Conservation (phyloP, 2,113 vertebrate species). For the Mormyrus iriodes region DNA sequence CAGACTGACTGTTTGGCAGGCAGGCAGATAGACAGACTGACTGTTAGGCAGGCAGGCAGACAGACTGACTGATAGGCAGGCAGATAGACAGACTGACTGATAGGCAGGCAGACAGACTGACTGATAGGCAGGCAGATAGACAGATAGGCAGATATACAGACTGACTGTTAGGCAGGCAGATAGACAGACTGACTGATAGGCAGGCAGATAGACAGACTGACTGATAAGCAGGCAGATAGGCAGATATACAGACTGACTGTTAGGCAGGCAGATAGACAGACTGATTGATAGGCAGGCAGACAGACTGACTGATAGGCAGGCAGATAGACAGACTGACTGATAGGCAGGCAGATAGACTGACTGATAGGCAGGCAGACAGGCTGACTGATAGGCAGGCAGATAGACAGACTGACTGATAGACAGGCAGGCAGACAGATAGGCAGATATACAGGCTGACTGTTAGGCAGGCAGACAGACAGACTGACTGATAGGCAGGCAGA, state of each 20-base stretch:
- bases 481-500: neutral
- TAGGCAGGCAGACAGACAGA: neutral
- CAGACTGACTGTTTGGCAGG: neutral
- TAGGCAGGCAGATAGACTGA: neutral
- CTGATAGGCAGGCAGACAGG: neutral
- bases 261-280: no score
- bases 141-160: neutral
- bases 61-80: no score
- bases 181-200: neutral
- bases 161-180: neutral
- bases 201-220: neutral
- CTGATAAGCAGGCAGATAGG: slow-evolving; percentile 19
- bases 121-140: neutral
- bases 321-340: no score
- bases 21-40: neutral
- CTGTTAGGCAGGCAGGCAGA: slow-evolving; percentile 33
- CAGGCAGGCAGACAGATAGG: slow-evolving; percentile 30
- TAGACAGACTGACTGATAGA: slow-evolving; percentile 16
- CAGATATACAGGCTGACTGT: no score
- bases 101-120: neutral
- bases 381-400: neutral
- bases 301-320: neutral
- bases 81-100: no score
- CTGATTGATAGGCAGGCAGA: neutral
- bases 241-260: neutral